These are phyloP conservation scores for Leptodactylus fuscus DNA, from an alignment of 2,113 vertebrate species.

Conservation along the genomic window DNA sequence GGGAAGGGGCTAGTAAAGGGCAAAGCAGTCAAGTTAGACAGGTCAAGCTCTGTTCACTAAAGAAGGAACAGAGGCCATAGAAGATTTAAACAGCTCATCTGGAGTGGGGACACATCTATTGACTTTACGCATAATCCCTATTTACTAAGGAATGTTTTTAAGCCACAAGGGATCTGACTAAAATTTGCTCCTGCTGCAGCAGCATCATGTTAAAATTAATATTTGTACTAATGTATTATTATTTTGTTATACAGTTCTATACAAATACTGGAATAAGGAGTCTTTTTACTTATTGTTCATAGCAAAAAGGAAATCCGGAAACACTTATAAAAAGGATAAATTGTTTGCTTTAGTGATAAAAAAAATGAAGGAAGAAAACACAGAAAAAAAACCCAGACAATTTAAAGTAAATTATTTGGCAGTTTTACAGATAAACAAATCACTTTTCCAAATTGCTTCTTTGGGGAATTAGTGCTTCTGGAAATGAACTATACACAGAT, in stretches of 20 bases:
- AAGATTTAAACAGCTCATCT: neutral
- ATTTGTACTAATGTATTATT: neutral
- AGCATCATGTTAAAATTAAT: neutral
- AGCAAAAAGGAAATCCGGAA: neutral
- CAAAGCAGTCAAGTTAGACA: too few relatives aligned
- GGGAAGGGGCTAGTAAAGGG: too few relatives aligned
- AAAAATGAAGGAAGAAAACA: neutral
- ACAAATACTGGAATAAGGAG: neutral
- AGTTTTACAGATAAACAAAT: constrained; percentile 90
- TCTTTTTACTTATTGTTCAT: neutral
- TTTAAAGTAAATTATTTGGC: constrained; percentile 81
- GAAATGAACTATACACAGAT: constrained; percentile 96
- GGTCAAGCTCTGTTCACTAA: neutral
- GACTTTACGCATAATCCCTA: neutral
- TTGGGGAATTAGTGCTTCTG: constrained; percentile 89
- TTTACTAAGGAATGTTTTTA: neutral
- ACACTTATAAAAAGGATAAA: neutral
- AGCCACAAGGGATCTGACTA: neutral
- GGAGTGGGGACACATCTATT: neutral
- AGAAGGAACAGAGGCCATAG: too few relatives aligned
- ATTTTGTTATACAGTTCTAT: neutral
- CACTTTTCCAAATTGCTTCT: constrained; percentile 91
- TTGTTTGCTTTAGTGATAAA: constrained; percentile 58
- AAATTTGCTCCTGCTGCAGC: neutral
- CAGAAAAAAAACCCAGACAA: constrained; percentile 74